Percentiles rank a stretch among this genome's conserved stretches.
Evolutionary conservation across 2,888 invertebrate genomes (phyloP).

Genomic region (Polia nebulosa): DNA sequence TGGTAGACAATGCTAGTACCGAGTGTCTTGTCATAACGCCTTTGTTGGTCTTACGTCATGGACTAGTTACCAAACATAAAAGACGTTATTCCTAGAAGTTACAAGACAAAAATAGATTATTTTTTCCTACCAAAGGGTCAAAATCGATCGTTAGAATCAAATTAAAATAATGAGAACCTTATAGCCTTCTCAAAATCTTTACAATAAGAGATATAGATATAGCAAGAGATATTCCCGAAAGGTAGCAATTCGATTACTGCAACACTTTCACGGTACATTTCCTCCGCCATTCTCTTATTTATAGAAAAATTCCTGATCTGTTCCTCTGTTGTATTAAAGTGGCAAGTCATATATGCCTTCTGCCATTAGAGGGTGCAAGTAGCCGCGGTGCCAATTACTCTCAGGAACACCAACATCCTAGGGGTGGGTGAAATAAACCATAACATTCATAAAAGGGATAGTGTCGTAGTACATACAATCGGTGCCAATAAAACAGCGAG

Average conservation of each 20-base stretch:
- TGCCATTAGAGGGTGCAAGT: slow-evolving; percentile 64
- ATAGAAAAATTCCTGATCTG: slow-evolving; percentile 57
- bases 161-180: too few relatives aligned
- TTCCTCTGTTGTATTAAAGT: slow-evolving; percentile 59
- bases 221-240: background rate
- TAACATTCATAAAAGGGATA: slow-evolving; percentile 88
- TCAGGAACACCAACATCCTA: slow-evolving; percentile 72
- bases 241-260: slow-evolving; percentile 6
- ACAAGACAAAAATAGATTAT: too few relatives aligned
- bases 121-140: too few relatives aligned
- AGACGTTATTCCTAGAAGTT: background rate
- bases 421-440: slow-evolving; percentile 82
- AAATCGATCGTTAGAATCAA: background rate
- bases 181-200: too few relatives aligned
- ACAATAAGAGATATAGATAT: too few relatives aligned
- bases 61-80: background rate
- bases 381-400: slow-evolving; percentile 73
- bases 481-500: slow-evolving; percentile 88
- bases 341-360: slow-evolving; percentile 61
- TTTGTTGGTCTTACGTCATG: background rate
- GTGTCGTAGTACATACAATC: slow-evolving; percentile 87
- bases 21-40: background rate
- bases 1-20: background rate
- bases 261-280: slow-evolving; percentile 22
- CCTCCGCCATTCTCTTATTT: slow-evolving; percentile 48